A percentile compares a stretch with the other conserved stretches of the same genome.
These are phyloP conservation scores for Cephalopachus bancanus DNA, from an alignment of 2,797 vertebrate genomes.

Conservation along the genomic window DNA sequence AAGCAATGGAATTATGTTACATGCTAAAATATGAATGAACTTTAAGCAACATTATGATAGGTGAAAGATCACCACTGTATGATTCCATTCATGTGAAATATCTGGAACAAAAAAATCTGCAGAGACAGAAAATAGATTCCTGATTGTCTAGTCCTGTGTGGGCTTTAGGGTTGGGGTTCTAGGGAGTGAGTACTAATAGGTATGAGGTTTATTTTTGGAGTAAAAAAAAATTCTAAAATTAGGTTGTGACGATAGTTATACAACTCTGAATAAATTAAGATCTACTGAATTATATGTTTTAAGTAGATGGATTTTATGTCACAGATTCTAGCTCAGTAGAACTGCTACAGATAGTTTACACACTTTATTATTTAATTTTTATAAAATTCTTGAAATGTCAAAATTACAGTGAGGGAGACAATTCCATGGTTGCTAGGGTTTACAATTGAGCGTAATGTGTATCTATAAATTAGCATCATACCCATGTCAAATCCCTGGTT, in stretches of 20 bases:
- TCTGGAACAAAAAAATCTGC: background rate
- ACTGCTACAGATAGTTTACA: background rate
- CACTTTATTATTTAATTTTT: background rate
- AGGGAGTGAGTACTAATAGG: background rate
- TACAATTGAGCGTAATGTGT: rapidly evolving
- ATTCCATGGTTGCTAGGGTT: rapidly evolving
- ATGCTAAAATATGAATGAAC: background rate
- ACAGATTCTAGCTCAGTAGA: background rate
- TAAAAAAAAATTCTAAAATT: background rate
- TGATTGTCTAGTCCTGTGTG: background rate
- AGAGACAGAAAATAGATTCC: background rate
- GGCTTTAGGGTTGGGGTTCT: background rate
- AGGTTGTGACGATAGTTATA: background rate
- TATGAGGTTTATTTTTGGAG: background rate
- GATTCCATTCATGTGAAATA: background rate
- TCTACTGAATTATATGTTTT: background rate
- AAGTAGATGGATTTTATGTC: background rate
- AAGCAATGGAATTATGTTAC: background rate
- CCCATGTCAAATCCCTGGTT: rapidly evolving
- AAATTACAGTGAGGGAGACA: background rate
- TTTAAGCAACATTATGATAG: background rate
- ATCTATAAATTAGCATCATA: rapidly evolving
- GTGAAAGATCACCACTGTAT: background rate
- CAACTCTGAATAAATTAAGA: background rate
- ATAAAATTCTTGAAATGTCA: background rate